Percentiles rank a stretch among this genome's conserved stretches.
phyloP scores from a whole-genome alignment of 2,113 vertebrate genomes.

The Trematomus loennbergii region DNA sequence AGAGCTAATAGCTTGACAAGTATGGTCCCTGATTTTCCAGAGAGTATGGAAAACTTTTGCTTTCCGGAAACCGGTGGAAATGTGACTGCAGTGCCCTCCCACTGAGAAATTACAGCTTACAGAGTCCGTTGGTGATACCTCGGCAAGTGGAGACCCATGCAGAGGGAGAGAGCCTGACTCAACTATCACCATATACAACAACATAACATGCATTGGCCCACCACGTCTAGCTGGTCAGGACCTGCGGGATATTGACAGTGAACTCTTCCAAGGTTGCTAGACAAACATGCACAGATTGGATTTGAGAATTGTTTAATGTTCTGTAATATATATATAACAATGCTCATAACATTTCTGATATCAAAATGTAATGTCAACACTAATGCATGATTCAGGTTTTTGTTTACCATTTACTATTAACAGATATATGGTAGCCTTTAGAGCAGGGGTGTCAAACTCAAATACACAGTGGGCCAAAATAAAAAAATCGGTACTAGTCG shows the following conservation, averaged over 20 bases:
- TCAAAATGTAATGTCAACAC: conserved; percentile 1
- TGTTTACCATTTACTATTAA: background rate
- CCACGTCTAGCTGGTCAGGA: conserved; percentile 84
- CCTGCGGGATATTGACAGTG: conserved; percentile 86
- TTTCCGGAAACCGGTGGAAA: conserved; percentile 92
- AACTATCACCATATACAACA: conserved; percentile 89
- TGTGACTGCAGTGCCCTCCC: conserved; percentile 88
- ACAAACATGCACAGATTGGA: conserved; percentile 12
- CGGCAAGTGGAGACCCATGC: conserved; percentile 87
- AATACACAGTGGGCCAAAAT: no score
- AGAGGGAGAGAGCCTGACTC: conserved; percentile 86
- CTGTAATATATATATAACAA: conserved; percentile 4
- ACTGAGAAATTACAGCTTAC: conserved; percentile 87
- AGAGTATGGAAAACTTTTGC: conserved; percentile 89
- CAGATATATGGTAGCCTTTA: background rate
- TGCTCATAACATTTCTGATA: conserved; percentile 15
- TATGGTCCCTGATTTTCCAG: conserved; percentile 80
- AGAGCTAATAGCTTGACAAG: conserved; percentile 86
- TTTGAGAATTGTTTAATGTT: background rate
- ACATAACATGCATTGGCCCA: conserved; percentile 91
- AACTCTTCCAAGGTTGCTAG: conserved; percentile 87
- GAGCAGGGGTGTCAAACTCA: no score
- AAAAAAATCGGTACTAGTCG: no score
- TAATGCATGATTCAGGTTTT: conserved; percentile 1
- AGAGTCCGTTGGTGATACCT: conserved; percentile 84